Conservation (phyloP, 1,140 invertebrate species). For the Apolygus lucorum region DNA sequence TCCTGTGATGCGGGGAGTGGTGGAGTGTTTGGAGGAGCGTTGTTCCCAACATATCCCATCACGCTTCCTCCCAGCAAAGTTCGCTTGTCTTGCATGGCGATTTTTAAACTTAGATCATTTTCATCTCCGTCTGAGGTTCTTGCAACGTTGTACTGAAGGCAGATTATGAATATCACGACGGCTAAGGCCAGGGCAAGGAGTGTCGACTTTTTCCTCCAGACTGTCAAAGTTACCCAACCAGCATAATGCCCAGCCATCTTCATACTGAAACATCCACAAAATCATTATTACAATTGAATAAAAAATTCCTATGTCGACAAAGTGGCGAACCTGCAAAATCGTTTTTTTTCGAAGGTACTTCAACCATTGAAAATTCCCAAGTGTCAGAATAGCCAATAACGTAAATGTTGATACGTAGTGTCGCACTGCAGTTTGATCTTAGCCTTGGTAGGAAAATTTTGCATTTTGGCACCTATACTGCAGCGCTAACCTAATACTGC, state of each 20-base stretch:
- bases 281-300: no score
- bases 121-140: constrained; percentile 17
- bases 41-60: constrained; percentile 18
- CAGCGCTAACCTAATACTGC: no score
- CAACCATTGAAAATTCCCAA: no score
- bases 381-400: no score
- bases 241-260: constrained; percentile 33
- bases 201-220: constrained; percentile 37
- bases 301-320: no score
- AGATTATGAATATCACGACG: constrained; percentile 33
- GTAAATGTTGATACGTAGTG: no score
- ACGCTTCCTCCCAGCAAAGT: constrained; percentile 23
- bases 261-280: constrained; percentile 22
- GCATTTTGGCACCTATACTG: no score
- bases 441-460: no score
- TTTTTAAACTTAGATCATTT: constrained; percentile 15
- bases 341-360: no score
- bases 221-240: constrained; percentile 34
- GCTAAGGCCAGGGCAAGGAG: constrained; percentile 31
- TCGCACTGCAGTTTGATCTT: no score
- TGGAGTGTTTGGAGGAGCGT: not conserved
- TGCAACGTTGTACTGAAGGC: constrained; percentile 36
- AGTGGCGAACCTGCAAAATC: no score
- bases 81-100: constrained; percentile 23
- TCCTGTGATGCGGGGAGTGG: not conserved